A percentile compares a stretch with the other conserved stretches of the same genome.
phyloP scores from a whole-genome alignment of 2,888 invertebrate genomes.

The Malthinus flaveolus region DNA sequence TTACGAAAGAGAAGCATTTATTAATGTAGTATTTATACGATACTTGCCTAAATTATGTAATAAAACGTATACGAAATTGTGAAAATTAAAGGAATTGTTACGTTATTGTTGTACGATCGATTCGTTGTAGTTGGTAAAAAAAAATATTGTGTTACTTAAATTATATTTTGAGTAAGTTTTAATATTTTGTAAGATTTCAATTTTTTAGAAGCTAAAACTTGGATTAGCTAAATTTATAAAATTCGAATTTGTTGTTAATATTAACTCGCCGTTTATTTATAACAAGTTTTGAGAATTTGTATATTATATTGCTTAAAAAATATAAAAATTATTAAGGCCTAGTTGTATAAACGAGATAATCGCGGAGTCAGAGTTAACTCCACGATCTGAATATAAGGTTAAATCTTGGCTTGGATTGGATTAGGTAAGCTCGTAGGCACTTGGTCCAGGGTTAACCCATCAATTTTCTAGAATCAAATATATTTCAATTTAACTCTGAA shows the following conservation, averaged over 20 bases:
- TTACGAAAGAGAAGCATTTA: slow-evolving; percentile 18
- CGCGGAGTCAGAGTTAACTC: no score
- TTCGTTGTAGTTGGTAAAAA: slow-evolving; percentile 22
- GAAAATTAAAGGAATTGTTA: not conserved
- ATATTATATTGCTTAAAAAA: slow-evolving; percentile 19
- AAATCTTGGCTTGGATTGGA: no score
- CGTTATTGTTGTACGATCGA: slow-evolving; percentile 16
- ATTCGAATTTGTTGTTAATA: slow-evolving; percentile 19
- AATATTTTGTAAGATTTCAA: not conserved
- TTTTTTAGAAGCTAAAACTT: not conserved
- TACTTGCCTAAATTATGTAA: slow-evolving; percentile 23
- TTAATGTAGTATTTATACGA: slow-evolving; percentile 18
- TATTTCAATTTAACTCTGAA: no score
- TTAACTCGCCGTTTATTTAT: slow-evolving; percentile 21
- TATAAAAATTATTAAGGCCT: not conserved
- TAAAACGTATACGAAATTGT: slow-evolving; percentile 5
- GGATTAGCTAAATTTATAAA: not conserved
- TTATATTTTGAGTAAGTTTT: not conserved
- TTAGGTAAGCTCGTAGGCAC: no score
- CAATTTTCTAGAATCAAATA: no score
- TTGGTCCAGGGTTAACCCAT: no score
- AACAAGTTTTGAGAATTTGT: slow-evolving; percentile 17
- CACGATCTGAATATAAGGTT: no score
- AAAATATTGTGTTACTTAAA: slow-evolving; percentile 15
- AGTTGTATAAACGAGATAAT: no score